These are phyloP conservation scores for Scatophagus argus DNA, from an alignment of 2,113 vertebrate genomes.

Conservation along the genomic window DNA sequence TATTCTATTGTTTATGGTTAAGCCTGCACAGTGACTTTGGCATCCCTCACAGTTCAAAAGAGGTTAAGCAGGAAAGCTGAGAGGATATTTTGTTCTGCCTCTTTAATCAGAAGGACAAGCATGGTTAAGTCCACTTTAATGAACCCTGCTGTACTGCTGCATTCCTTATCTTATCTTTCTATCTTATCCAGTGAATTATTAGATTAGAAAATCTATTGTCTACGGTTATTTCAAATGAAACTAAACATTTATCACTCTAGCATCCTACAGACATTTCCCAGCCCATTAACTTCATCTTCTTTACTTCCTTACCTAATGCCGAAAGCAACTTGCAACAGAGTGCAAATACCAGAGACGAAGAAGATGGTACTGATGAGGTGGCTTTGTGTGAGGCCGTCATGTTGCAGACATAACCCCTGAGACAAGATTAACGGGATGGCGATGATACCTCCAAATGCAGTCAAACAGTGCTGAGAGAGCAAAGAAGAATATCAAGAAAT, in stretches of 20 bases:
- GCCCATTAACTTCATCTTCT: not conserved
- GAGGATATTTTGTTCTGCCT: conserved; percentile 30
- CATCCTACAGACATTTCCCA: not conserved
- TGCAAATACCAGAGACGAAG: conserved; percentile 96
- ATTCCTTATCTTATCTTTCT: not conserved
- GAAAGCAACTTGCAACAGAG: conserved; percentile 93
- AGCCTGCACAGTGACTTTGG: not conserved
- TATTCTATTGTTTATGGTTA: conserved; percentile 15
- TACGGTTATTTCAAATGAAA: not conserved
- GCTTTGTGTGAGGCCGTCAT: conserved; percentile 93
- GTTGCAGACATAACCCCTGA: conserved; percentile 91
- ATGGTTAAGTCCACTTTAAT: conserved; percentile 37
- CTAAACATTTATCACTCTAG: not conserved
- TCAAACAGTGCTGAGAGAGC: conserved; percentile 91
- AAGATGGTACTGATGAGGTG: conserved; percentile 97
- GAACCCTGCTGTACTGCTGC: not conserved
- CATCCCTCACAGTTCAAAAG: conserved; percentile 1
- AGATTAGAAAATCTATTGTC: not conserved
- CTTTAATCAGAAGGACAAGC: conserved; percentile 33
- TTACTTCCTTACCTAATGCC: conserved; percentile 89
- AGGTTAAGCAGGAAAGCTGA: conserved; percentile 32
- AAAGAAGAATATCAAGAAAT: not conserved
- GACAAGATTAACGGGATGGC: conserved; percentile 94
- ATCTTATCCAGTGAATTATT: not conserved
- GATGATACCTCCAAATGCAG: conserved; percentile 92